These are phyloP conservation scores for Phaedon cochleariae DNA, from an alignment of 2,888 invertebrate species.

Conservation along the genomic window DNA sequence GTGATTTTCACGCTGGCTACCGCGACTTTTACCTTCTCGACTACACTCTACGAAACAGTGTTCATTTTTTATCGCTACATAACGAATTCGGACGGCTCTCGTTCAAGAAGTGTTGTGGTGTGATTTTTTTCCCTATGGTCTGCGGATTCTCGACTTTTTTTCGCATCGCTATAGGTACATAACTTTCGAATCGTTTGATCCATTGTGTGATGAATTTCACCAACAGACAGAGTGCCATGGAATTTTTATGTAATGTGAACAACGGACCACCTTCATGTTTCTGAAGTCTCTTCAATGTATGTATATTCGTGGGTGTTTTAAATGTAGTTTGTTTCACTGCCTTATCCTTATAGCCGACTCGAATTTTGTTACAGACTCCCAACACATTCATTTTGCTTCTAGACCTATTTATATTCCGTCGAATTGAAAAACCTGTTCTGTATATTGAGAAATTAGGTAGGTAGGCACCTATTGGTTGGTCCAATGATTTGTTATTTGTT, in stretches of 20 bases:
- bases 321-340: constrained; percentile 48
- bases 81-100: constrained; percentile 25
- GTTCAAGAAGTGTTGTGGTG: constrained; percentile 34
- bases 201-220: constrained; percentile 51
- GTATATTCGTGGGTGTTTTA: constrained; percentile 56
- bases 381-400: constrained; percentile 26
- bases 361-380: constrained; percentile 36
- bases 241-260: constrained; percentile 55
- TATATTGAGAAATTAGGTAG: constrained; percentile 20
- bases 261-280: constrained; percentile 58
- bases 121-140: constrained; percentile 35
- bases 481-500: constrained; percentile 28
- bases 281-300: constrained; percentile 58
- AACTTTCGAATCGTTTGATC: constrained; percentile 31
- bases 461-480: constrained; percentile 27
- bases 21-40: constrained; percentile 42
- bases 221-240: constrained; percentile 53
- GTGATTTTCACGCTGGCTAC: constrained; percentile 37
- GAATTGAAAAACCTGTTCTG: constrained; percentile 34
- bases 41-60: constrained; percentile 40
- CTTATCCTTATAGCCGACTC: constrained; percentile 40
- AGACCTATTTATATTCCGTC: constrained; percentile 29
- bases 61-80: constrained; percentile 36
- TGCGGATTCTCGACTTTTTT: constrained; percentile 35
- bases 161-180: constrained; percentile 33